phyloP scores from a whole-genome alignment of 2,797 vertebrate genomes.

The Chelon auratus region DNA sequence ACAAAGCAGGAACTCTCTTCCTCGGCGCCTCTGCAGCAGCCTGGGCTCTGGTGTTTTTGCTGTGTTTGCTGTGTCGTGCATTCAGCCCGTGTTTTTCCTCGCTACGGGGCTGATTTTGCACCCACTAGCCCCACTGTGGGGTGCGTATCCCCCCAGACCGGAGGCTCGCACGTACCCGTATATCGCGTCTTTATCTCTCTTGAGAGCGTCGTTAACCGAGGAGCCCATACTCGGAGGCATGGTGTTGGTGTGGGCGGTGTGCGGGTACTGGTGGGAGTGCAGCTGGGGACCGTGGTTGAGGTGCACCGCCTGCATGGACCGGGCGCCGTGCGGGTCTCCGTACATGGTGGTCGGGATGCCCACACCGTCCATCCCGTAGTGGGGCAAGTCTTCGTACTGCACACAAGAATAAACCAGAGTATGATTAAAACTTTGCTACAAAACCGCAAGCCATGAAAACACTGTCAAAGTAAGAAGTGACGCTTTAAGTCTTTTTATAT shows the following conservation, averaged over 20 bases:
- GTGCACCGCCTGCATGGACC: slow-evolving; percentile 98
- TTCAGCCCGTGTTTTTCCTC: slow-evolving; percentile 11
- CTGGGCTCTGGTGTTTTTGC: slow-evolving; percentile 15
- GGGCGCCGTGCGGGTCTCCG: slow-evolving; percentile 96
- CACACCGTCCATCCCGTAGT: slow-evolving; percentile 99
- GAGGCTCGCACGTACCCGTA: slow-evolving; percentile 91
- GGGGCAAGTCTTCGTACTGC: slow-evolving; percentile 99
- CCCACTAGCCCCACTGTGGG: slow-evolving; percentile 29
- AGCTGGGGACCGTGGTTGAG: slow-evolving; percentile 98
- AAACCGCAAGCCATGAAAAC: slow-evolving; percentile 1
- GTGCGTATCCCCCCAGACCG: slow-evolving; percentile 28
- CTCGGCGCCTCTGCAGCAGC: slow-evolving; percentile 33
- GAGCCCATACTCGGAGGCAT: slow-evolving; percentile 98
- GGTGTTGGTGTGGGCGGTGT: slow-evolving; percentile 96
- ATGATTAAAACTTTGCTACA: slow-evolving; percentile 8
- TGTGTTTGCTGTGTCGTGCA: slow-evolving; percentile 21
- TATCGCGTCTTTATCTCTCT: slow-evolving; percentile 99
- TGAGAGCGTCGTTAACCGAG: slow-evolving; percentile 99
- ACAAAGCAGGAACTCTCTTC: slow-evolving; percentile 7
- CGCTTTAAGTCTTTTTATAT: too few relatives aligned
- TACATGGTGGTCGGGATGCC: slow-evolving; percentile 98
- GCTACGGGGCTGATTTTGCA: slow-evolving; percentile 18
- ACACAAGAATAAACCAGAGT: slow-evolving; percentile 53
- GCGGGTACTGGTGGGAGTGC: slow-evolving; percentile 97
- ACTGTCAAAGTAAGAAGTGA: neutral